Conservation (phyloP, 1,140 invertebrate genomes). For the Dendroctonus ponderosae region DNA sequence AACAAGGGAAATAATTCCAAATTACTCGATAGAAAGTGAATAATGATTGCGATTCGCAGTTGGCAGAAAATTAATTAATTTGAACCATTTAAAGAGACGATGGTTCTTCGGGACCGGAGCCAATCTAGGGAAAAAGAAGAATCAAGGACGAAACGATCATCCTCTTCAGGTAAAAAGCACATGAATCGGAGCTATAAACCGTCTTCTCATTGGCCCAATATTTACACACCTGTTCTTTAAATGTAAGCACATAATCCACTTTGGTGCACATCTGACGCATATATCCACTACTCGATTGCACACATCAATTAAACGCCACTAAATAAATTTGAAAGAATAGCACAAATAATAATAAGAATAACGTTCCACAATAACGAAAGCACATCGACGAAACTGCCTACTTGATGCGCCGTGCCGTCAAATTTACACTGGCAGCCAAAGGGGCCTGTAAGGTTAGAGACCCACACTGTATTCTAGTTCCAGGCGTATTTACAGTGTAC, state of each 20-base stretch:
- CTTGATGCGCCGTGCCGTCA: slow-evolving; percentile 31
- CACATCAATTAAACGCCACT: neutral
- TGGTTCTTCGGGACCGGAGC: neutral
- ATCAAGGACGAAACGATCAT: slow-evolving; percentile 1
- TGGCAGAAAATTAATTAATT: no score
- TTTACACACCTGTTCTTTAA: slow-evolving; percentile 28
- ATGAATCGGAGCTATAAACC: neutral
- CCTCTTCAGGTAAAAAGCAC: slow-evolving; percentile 12
- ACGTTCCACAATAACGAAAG: slow-evolving; percentile 16
- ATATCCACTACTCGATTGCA: neutral
- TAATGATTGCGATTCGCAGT: no score
- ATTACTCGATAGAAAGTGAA: no score
- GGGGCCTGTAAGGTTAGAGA: slow-evolving; percentile 41
- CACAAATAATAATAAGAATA: slow-evolving; percentile 26
- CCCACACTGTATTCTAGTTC: slow-evolving; percentile 42
- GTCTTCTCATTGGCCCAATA: slow-evolving; percentile 17
- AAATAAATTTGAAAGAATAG: slow-evolving; percentile 3
- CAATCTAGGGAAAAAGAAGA: neutral
- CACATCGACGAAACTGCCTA: slow-evolving; percentile 31
- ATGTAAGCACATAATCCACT: slow-evolving; percentile 27
- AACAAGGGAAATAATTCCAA: no score
- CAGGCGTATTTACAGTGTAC: slow-evolving; percentile 43
- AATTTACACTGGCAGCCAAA: slow-evolving; percentile 40
- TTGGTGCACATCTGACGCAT: slow-evolving; percentile 2
- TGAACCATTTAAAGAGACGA: neutral